These are phyloP conservation scores for Maconellicoccus hirsutus DNA, from an alignment of 1,140 invertebrate genomes.

Conservation along the genomic window DNA sequence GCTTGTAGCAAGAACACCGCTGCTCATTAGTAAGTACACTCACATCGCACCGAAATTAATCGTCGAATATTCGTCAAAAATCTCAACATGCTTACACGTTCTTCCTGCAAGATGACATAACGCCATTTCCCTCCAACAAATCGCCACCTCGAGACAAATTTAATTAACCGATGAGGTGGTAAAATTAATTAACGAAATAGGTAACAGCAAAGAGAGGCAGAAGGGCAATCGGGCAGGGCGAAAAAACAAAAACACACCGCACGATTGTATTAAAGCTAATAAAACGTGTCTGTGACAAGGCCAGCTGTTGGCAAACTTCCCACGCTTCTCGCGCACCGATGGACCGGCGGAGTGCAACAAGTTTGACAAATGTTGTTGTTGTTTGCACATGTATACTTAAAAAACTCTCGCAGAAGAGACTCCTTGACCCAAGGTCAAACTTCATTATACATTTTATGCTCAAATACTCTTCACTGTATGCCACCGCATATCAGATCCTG, in stretches of 20 bases:
- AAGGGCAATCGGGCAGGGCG: not conserved
- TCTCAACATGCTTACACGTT: too few relatives aligned
- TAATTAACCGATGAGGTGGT: not conserved
- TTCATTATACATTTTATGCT: conserved; percentile 4
- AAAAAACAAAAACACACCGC: not conserved
- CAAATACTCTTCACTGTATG: not conserved
- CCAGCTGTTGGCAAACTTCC: conserved; percentile 18
- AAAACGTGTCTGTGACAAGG: conserved; percentile 2
- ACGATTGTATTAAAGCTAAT: not conserved
- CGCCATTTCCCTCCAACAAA: too few relatives aligned
- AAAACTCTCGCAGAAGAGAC: not conserved
- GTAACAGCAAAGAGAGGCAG: not conserved
- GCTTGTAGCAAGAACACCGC: too few relatives aligned
- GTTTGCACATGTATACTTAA: conserved; percentile 16
- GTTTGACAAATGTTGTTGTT: conserved; percentile 21
- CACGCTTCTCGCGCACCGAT: not conserved
- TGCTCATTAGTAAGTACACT: too few relatives aligned
- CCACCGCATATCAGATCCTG: not conserved
- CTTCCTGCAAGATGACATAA: too few relatives aligned
- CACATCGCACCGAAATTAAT: too few relatives aligned
- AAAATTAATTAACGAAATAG: not conserved
- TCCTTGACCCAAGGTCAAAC: conserved; percentile 20
- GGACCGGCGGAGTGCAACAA: not conserved
- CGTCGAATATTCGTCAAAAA: too few relatives aligned
- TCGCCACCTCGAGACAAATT: not conserved